Conservation (phyloP, 2,888 invertebrate genomes). For the Drosophila sordidapex region DNA sequence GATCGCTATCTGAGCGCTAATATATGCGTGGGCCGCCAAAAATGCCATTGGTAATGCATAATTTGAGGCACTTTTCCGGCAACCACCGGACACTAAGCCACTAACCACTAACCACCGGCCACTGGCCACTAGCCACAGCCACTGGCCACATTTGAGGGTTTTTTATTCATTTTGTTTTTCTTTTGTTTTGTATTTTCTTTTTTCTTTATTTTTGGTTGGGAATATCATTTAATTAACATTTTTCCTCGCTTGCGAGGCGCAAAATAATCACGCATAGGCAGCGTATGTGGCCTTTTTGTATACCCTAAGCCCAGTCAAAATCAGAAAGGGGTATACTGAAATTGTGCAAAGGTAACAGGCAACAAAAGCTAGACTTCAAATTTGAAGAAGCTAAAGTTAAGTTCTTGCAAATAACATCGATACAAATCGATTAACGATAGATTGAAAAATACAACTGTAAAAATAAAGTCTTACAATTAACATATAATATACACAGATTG, state of each 20-base stretch:
- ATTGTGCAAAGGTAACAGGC: neutral
- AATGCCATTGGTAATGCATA: slow-evolving; percentile 76
- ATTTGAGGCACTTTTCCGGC: slow-evolving; percentile 80
- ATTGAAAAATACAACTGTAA: neutral
- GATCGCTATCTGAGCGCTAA: slow-evolving; percentile 76
- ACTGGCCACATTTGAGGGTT: slow-evolving; percentile 57
- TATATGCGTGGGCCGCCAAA: slow-evolving; percentile 72
- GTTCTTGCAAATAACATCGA: neutral
- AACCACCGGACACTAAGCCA: slow-evolving; percentile 52
- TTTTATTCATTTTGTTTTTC: slow-evolving; percentile 21
- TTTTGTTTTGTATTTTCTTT: slow-evolving; percentile 33
- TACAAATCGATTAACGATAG: neutral
- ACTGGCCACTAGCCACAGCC: neutral
- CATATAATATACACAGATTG: neutral
- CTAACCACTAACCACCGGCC: slow-evolving; percentile 25
- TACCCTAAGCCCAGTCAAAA: neutral
- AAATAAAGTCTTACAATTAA: neutral
- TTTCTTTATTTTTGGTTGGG: slow-evolving; percentile 56
- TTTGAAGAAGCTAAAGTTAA: neutral
- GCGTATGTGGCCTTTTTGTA: slow-evolving; percentile 44
- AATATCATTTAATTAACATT: slow-evolving; percentile 80
- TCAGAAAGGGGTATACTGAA: neutral
- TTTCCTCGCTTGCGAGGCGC: slow-evolving; percentile 72
- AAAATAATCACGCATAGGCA: slow-evolving; percentile 79
- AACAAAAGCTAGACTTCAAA: neutral